Evolutionary conservation across 2,888 invertebrate species (phyloP).

Genomic region (Alloscopus bannaensis): DNA sequence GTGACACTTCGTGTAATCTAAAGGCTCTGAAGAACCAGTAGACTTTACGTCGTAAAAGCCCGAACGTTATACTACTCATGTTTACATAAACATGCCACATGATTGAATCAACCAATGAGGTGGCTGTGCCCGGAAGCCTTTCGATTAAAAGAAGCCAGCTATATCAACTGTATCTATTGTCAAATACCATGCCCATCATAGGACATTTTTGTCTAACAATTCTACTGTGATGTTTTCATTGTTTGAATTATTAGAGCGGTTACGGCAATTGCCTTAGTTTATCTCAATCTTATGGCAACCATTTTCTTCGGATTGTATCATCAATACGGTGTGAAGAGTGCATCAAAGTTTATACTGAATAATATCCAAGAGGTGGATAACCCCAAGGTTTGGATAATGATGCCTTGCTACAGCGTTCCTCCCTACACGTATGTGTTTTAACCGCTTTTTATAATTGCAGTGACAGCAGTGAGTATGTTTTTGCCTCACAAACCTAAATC

Average conservation of each 20-base stretch:
- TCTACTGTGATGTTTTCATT: neutral
- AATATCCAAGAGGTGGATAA: neutral
- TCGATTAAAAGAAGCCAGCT: no score
- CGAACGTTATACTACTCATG: no score
- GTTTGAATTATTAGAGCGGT: no score
- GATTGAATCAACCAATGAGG: neutral
- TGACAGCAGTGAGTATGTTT: neutral
- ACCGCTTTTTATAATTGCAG: neutral
- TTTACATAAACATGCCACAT: neutral
- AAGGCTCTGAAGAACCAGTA: no score
- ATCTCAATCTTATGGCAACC: constrained; percentile 2
- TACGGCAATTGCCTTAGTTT: neutral
- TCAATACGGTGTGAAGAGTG: constrained; percentile 63
- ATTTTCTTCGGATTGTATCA: constrained; percentile 50
- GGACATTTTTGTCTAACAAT: neutral
- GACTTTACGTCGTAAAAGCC: no score
- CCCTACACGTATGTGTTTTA: constrained; percentile 82
- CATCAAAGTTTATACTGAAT: constrained; percentile 45
- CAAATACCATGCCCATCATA: neutral
- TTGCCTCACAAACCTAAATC: no score
- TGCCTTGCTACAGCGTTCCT: constrained; percentile 96
- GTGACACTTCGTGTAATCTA: no score
- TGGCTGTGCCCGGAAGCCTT: no score
- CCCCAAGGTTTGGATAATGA: constrained; percentile 80
- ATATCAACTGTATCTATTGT: neutral